These are phyloP conservation scores for Anguilla anguilla DNA, from an alignment of 2,797 vertebrate genomes.

Conservation along the genomic window DNA sequence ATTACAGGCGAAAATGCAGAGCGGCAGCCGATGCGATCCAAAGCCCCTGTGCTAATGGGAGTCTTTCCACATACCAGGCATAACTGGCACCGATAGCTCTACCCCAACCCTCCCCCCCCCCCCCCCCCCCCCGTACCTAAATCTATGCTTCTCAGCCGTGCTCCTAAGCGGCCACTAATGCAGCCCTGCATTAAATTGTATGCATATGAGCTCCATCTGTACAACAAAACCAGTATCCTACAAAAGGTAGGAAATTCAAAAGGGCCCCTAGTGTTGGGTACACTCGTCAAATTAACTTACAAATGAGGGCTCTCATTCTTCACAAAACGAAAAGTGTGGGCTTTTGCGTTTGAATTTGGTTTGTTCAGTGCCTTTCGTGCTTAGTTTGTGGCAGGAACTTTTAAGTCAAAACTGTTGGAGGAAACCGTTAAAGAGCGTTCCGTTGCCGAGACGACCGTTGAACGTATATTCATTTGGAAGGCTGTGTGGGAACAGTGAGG, in stretches of 20 bases:
- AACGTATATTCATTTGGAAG: not conserved
- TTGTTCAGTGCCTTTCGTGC: not conserved
- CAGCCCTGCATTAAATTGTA: not conserved
- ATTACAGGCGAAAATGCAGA: slow-evolving; percentile 52
- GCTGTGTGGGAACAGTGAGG: not conserved
- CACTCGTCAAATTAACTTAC: too few species aligned
- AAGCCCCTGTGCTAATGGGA: slow-evolving; percentile 9
- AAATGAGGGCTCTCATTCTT: not conserved
- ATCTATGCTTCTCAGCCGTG: not conserved
- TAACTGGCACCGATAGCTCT: not conserved
- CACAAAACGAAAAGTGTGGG: not conserved
- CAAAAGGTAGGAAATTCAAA: too few species aligned
- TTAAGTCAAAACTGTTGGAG: not conserved
- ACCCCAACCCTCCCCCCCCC: too few species aligned
- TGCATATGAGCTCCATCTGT: not conserved
- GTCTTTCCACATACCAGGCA: not conserved
- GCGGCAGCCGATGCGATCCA: slow-evolving; percentile 37
- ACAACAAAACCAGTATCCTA: too few species aligned
- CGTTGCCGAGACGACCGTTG: not conserved
- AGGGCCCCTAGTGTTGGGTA: not conserved
- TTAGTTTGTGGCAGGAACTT: not conserved
- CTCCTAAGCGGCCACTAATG: not conserved
- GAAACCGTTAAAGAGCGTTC: not conserved
- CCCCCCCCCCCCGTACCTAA: not conserved
- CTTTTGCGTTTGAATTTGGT: not conserved